phyloP scores from a whole-genome alignment of 2,888 invertebrate species.

The Vesta saturnalis region DNA sequence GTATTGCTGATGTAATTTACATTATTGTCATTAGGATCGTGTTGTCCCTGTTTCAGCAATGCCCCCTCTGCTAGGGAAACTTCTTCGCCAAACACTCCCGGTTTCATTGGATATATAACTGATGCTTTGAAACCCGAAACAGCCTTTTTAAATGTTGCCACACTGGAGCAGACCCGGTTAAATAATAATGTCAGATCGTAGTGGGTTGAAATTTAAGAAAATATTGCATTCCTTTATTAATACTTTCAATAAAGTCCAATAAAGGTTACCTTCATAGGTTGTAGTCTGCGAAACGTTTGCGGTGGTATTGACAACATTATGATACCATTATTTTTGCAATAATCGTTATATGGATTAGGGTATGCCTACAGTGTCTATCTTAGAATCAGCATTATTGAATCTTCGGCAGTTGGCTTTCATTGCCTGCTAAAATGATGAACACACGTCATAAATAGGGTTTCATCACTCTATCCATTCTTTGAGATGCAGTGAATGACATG shows the following conservation, averaged over 20 bases:
- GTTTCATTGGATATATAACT: background rate
- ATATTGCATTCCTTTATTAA: no score
- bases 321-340: no score
- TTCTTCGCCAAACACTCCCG: background rate
- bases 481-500: background rate
- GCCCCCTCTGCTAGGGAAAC: background rate
- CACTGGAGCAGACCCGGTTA: no score
- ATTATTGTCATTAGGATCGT: background rate
- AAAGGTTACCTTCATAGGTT: no score
- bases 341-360: no score
- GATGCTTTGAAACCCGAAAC: background rate
- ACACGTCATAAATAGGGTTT: background rate
- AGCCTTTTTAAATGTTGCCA: background rate
- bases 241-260: no score
- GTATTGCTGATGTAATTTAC: background rate
- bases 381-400: no score
- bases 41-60: background rate
- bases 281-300: no score
- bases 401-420: no score
- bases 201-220: conserved; percentile 1
- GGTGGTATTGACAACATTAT: no score
- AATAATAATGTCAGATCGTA: background rate
- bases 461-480: no score
- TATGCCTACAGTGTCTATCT: no score
- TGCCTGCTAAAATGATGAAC: background rate